Percentiles rank a stretch among this genome's conserved stretches.
These are phyloP conservation scores for Scaptomyza tumidula DNA, from an alignment of 2,888 invertebrate species.

Conservation along the genomic window DNA sequence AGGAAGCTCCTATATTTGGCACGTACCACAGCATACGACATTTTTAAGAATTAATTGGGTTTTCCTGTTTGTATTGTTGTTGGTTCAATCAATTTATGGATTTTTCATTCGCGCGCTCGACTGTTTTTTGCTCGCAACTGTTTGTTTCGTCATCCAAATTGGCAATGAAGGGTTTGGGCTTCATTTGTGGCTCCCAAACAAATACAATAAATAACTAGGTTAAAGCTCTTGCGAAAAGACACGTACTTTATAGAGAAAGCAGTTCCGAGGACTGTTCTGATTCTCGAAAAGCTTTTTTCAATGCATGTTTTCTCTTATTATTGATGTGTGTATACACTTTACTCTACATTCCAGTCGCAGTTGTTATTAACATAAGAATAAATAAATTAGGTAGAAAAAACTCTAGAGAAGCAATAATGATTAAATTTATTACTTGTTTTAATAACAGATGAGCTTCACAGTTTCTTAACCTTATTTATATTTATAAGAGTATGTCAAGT, in stretches of 20 bases:
- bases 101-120: conserved; percentile 47
- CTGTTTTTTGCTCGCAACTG: conserved; percentile 36
- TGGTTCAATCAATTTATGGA: conserved; percentile 74
- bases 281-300: conserved; percentile 53
- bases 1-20: conserved; percentile 53
- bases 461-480: background rate
- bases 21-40: conserved; percentile 66
- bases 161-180: conserved; percentile 42
- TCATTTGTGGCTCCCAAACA: conserved; percentile 41
- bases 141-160: conserved; percentile 72
- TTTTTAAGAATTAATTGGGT: conserved; percentile 20
- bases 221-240: conserved; percentile 60
- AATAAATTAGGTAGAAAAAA: too few relatives aligned
- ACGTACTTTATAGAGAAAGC: conserved; percentile 15
- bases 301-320: conserved; percentile 34
- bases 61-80: background rate
- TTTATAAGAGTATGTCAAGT: conserved; percentile 22
- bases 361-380: too few relatives aligned
- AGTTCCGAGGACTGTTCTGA: conserved; percentile 65
- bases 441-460: too few relatives aligned
- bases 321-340: background rate
- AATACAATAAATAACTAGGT: background rate
- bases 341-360: rapidly evolving
- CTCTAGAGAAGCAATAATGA: too few relatives aligned
- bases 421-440: too few relatives aligned